These are phyloP conservation scores for Dioctria linearis DNA, from an alignment of 2,888 invertebrate species.

Conservation along the genomic window DNA sequence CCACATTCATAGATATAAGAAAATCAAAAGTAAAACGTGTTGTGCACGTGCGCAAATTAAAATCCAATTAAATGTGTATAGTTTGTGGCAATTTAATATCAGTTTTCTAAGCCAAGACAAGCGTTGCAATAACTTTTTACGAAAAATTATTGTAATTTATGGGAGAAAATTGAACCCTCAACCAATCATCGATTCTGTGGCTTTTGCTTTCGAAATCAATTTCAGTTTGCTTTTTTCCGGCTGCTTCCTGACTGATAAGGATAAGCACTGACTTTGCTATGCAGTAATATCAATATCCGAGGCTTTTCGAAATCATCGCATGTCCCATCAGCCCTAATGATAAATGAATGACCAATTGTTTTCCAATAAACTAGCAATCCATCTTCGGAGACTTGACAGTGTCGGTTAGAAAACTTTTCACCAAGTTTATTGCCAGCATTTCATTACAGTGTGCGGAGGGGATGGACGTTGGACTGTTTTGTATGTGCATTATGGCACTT, in stretches of 20 bases:
- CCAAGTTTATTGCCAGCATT: conserved; percentile 26
- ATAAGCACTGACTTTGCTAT: conserved; percentile 8
- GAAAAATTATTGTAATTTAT: conserved; percentile 49
- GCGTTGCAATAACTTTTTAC: background rate
- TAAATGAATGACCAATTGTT: conserved; percentile 68
- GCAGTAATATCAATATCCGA: conserved; percentile 28
- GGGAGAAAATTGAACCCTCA: conserved; percentile 15
- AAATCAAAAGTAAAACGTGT: conserved; percentile 37
- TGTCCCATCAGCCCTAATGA: conserved; percentile 61
- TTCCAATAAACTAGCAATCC: conserved; percentile 69
- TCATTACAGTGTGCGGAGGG: background rate
- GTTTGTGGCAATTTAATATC: conserved; percentile 53
- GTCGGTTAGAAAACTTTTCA: conserved; percentile 40
- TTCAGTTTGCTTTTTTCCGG: conserved; percentile 51
- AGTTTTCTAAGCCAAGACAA: background rate
- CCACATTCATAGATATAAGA: background rate
- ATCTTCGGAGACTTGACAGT: conserved; percentile 63
- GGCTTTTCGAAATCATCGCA: conserved; percentile 33
- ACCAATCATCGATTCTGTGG: conserved; percentile 50
- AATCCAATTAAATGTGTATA: conserved; percentile 56
- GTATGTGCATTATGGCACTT: too few species aligned
- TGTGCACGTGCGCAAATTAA: conserved; percentile 56
- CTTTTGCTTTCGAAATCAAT: conserved; percentile 54
- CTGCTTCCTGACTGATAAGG: conserved; percentile 54
- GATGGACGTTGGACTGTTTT: too few species aligned